Percentiles rank a stretch among this genome's conserved stretches.
phyloP scores from a whole-genome alignment of 2,113 vertebrate genomes.

The Oreochromis aureus region DNA sequence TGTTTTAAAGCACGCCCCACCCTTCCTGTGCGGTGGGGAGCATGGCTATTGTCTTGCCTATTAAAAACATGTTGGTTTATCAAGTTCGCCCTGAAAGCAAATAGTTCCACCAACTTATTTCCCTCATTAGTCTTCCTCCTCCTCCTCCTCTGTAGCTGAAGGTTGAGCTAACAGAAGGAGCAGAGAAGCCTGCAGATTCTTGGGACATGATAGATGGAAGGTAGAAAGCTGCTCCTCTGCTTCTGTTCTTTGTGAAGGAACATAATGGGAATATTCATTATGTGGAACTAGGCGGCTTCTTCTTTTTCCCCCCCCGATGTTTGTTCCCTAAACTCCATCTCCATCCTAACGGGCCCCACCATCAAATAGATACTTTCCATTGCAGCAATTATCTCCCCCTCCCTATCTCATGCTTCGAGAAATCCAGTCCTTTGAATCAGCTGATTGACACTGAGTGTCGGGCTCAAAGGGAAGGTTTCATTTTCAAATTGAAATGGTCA shows the following conservation, averaged over 20 bases:
- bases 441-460: background rate
- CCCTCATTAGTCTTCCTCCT: background rate
- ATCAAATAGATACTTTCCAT: background rate
- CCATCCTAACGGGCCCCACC: background rate
- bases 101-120: background rate
- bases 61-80: background rate
- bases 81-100: background rate
- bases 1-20: background rate
- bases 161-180: background rate
- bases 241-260: background rate
- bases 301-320: background rate
- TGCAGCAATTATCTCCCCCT: conserved; percentile 5
- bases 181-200: background rate
- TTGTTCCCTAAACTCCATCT: background rate
- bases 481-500: conserved; percentile 10
- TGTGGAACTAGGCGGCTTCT: background rate
- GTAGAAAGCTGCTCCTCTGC: background rate
- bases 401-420: background rate
- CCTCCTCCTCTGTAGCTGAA: background rate
- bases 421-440: background rate
- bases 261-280: background rate
- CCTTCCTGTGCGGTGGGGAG: background rate
- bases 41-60: background rate
- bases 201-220: background rate
- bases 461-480: background rate